Evolutionary conservation across 2,113 vertebrate species (phyloP), one percentile per base, ranked within the genome.

Genomic region (Megaceryle maxima): DNA sequence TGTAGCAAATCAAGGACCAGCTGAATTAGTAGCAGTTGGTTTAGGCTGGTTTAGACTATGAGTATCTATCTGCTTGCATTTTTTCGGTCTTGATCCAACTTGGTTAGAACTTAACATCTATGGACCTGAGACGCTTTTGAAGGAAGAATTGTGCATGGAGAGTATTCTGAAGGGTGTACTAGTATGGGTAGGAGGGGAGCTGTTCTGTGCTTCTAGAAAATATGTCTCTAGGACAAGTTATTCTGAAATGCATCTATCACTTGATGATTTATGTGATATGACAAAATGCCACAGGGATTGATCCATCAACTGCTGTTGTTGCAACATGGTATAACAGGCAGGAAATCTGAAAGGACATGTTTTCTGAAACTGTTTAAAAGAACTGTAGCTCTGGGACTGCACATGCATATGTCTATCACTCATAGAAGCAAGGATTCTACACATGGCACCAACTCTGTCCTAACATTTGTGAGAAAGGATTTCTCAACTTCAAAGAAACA

Each of bases 261-360:
- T 92, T 46, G 50, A 69, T 85, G 83, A 88, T 96, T 96, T 94
- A 96, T 96, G 43, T 44, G 83, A 83, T 80, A 63, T 85, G 96
- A 96, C 96, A 96, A 73, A 93, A 80, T 63, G 94, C 94, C 87
- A 73, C 28, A 56, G 84, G 96, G 77, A 75, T 4, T 77, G 67
- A 87, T 92, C 88, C 55, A 83, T 96, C 96, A 96, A 35, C 57
- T 79, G 75, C 74, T 76, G 50, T 84, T 81, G 88, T 62, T 76
- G 57, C 86, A 94, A 87, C 53, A 15, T 46, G 69, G 59, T 55
- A 12, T 79, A 89, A 69, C 70, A 79, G 77, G 70, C 92, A 92
- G 94, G 50, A 84, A 92, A 95, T 91, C 63, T 48, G 88, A 94
- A 84, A 87, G 44, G 87, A 92, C n/a, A 5, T 22, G 24, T 77